These are phyloP conservation scores for Indicator maculatus DNA, from an alignment of 2,113 vertebrate genomes.

Conservation along the genomic window DNA sequence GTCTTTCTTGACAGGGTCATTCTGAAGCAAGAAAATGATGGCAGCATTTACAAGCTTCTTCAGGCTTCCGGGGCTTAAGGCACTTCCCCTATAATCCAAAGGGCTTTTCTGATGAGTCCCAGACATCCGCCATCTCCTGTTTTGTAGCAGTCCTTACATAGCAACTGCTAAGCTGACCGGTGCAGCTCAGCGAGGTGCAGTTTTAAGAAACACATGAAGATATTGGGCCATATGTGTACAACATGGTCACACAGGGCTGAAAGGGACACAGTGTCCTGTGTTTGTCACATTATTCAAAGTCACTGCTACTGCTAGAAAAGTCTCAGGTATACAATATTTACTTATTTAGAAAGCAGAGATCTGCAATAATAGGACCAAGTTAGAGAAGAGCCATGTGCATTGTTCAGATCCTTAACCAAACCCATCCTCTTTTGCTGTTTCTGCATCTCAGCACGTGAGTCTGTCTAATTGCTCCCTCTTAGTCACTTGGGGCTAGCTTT, in stretches of 20 bases:
- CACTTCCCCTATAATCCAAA: not conserved
- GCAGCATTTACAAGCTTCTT: not conserved
- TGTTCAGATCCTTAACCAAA: not conserved
- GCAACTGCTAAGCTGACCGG: accelerated
- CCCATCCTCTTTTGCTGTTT: not conserved
- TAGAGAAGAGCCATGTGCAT: not conserved
- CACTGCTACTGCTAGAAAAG: not conserved
- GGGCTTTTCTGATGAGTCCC: not conserved
- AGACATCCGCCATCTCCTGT: not conserved
- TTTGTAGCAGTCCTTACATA: not conserved
- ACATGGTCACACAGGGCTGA: not conserved
- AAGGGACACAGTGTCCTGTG: not conserved
- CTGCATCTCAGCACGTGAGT: not conserved
- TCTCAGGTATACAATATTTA: not conserved
- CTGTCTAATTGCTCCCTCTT: not conserved
- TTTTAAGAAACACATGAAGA: not conserved
- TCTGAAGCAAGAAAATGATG: not conserved
- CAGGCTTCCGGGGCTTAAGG: not conserved
- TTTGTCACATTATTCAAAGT: not conserved
- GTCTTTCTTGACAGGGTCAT: not conserved
- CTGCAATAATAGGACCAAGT: not conserved
- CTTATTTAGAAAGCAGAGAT: not conserved
- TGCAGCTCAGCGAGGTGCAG: not conserved
- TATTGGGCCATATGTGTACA: accelerated
- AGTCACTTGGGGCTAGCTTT: not conserved